Evolutionary conservation across 1,140 invertebrate species (phyloP).

Genomic region (Diabrotica virgifera): DNA sequence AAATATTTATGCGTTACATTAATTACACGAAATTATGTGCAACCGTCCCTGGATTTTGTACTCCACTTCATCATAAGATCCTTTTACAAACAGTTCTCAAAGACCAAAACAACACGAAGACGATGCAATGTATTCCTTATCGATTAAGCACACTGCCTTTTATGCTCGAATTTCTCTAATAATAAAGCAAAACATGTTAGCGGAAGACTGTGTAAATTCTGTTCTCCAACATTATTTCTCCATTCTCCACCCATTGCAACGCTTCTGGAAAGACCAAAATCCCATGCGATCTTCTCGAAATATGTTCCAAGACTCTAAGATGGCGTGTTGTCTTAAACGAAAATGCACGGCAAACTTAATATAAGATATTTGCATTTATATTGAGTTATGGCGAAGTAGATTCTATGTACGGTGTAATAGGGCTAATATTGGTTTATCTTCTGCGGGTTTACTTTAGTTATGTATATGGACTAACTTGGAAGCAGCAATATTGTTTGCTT

Average conservation of each 20-base stretch:
- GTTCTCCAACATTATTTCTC: background rate
- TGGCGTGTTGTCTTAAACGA: constrained; percentile 44
- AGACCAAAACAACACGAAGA: constrained; percentile 6
- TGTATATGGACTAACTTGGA: constrained; percentile 40
- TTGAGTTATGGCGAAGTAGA: constrained; percentile 42
- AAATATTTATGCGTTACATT: too few relatives aligned
- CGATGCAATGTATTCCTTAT: constrained; percentile 14
- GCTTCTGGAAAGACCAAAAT: constrained; percentile 1
- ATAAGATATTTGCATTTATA: constrained; percentile 48
- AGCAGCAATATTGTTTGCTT: constrained; percentile 42
- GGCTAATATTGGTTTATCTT: constrained; percentile 47
- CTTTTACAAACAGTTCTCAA: constrained; percentile 1
- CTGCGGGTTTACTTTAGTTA: constrained; percentile 42
- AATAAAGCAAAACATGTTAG: constrained; percentile 25
- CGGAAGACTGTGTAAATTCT: constrained; percentile 23
- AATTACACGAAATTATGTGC: too few relatives aligned
- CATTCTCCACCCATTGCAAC: constrained; percentile 17
- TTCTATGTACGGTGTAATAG: constrained; percentile 41
- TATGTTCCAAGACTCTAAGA: constrained; percentile 27
- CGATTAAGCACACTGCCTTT: constrained; percentile 21
- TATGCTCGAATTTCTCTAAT: constrained; percentile 22
- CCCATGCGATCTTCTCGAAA: constrained; percentile 5
- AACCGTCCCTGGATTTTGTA: too few relatives aligned
- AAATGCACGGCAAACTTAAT: constrained; percentile 46
- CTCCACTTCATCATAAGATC: background rate